A percentile compares a stretch with the other conserved stretches of the same genome.
Evolutionary conservation across 2,888 invertebrate species (phyloP).

Genomic region (Leptopilina myrica): DNA sequence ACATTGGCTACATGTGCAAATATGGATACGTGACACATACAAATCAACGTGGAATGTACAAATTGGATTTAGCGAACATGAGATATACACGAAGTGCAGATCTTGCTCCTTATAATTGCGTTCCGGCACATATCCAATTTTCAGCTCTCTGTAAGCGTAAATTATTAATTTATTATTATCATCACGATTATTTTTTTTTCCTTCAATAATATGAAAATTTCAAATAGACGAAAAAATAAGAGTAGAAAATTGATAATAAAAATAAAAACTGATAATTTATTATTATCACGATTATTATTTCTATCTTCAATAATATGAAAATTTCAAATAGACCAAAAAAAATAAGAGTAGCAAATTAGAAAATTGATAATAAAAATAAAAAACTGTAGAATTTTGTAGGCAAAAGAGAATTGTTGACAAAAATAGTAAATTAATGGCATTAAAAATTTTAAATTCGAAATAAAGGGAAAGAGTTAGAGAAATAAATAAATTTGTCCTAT

Average conservation of each 20-base stretch:
- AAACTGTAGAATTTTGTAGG: too few relatives aligned
- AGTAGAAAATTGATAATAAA: too few relatives aligned
- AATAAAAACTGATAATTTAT: too few relatives aligned
- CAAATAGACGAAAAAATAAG: too few relatives aligned
- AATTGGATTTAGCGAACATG: constrained; percentile 84
- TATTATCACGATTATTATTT: too few relatives aligned
- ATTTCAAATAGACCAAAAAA: too few relatives aligned
- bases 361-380: too few relatives aligned
- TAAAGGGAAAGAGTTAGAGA: not conserved
- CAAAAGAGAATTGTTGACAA: not conserved
- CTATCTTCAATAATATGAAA: too few relatives aligned
- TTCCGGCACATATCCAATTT: constrained; percentile 83
- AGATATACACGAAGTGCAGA: constrained; percentile 85
- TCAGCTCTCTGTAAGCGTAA: constrained; percentile 84
- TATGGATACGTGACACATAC: constrained; percentile 87
- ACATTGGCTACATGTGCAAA: constrained; percentile 81
- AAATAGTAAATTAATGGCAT: constrained; percentile 14
- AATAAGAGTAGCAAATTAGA: too few relatives aligned
- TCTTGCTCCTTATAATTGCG: constrained; percentile 85
- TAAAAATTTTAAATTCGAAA: not conserved
- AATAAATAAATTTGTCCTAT: not conserved
- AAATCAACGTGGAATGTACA: constrained; percentile 85
- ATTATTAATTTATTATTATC: not conserved
- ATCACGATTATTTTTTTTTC: not conserved
- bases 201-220: too few relatives aligned